Base-by-base conservation (phyloP, 2,113 vertebrate genomes). In the Megalops atlanticus region DNA sequence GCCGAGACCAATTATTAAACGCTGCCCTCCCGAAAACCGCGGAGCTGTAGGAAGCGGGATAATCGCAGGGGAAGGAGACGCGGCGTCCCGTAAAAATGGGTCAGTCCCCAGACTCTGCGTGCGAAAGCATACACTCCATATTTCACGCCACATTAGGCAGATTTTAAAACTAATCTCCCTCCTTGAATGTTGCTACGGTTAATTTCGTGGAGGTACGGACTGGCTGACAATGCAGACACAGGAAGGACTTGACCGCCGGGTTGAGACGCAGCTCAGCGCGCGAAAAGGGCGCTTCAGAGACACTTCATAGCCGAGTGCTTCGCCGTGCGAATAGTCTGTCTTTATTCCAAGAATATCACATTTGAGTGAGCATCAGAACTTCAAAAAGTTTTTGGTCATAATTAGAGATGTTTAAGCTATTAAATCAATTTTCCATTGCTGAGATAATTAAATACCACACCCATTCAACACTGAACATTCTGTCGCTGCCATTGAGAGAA, bases 121-220 rank as follows among this genome's bases (percentile, higher is more conserved):
- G 39, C 85, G 83, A 79, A 89, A 94, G 93, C 94, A 93, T 92
- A 87, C 86, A 87, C 82, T 75, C 89, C 88, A 87, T 91, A 94
- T 95, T 96, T 95, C 94, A 96, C 21, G 85, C 91, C 92, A 95
- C 92, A 94, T 94, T 94, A 95, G 87, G 84, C 89, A 87, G 92
- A 92, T 92, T 95, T 96, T 94, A 93, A 95, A 93, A 95, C 91
- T 94, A 93, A 95, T 94, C 92, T 94, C 89, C 88, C 86, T 85
- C 91, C 86, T 85, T 72, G 78, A 94, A 91, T 89, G 89, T 92
- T 95, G n/a, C 95, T 94, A 92, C 93, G 90, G 92, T 91, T 95
- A 94, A 92, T 93, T 93, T 94, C 86, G 88, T 90, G 91, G 92
- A 93, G 86, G 89, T 88, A 88, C 86, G 82, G 87, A 89, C 87